Percentiles rank a stretch among this genome's conserved stretches.
These are phyloP conservation scores for Harpagus bidentatus DNA, from an alignment of 2,113 vertebrate genomes.

Conservation along the genomic window DNA sequence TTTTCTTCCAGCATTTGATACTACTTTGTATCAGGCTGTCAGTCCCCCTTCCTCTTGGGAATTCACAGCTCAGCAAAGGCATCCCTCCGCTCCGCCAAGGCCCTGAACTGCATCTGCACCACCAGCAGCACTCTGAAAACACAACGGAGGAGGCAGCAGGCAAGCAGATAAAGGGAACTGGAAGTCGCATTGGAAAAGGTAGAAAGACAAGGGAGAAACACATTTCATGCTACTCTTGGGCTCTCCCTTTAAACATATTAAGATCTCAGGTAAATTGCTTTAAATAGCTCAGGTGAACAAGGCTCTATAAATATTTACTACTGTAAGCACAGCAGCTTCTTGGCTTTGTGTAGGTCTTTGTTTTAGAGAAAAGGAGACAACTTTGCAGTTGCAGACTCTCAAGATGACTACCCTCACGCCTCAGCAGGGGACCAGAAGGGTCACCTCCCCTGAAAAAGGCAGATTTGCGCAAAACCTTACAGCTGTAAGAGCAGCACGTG, in stretches of 20 bases:
- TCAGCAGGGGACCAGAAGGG: neutral
- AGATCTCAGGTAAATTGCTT: neutral
- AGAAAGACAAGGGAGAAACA: neutral
- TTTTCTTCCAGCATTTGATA: neutral
- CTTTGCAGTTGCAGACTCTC: neutral
- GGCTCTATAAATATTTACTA: neutral
- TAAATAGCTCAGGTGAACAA: neutral
- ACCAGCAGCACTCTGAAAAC: neutral
- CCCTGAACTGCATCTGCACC: rapidly evolving
- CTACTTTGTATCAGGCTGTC: neutral
- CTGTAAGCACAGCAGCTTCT: neutral
- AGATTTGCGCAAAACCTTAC: neutral
- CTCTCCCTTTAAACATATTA: neutral
- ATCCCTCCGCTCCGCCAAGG: rapidly evolving
- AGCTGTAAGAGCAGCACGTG: neutral
- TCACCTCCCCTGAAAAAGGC: neutral
- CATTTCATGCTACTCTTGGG: neutral
- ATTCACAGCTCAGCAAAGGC: rapidly evolving
- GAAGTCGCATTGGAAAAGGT: neutral
- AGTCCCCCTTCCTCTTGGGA: neutral
- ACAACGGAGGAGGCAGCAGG: neutral
- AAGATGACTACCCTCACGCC: neutral
- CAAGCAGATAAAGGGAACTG: neutral
- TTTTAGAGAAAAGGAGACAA: neutral
- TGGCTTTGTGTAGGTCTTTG: neutral